Percentiles rank a stretch among this genome's conserved stretches.
Evolutionary conservation across 2,888 invertebrate species (phyloP).

Genomic region (Lissocephala sabroskyi): DNA sequence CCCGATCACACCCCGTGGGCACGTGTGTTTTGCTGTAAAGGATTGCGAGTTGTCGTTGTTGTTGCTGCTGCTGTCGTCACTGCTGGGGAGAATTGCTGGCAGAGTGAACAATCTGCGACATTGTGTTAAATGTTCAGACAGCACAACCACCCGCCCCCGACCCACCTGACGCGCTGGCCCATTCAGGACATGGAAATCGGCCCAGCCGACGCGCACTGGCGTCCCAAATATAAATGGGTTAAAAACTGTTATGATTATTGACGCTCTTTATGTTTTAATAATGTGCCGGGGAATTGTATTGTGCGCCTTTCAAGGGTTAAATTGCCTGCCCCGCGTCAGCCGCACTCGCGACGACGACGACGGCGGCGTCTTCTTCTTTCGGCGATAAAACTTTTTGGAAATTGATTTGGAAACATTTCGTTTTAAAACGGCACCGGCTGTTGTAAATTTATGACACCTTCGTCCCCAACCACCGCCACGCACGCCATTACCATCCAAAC

Average conservation of each 20-base stretch:
- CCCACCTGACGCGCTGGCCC: neutral
- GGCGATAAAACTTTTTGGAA: constrained; percentile 64
- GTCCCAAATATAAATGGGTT: constrained; percentile 50
- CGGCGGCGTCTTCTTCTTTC: too few species aligned
- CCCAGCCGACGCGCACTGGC: constrained; percentile 6
- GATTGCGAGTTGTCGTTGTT: too few species aligned
- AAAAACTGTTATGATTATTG: constrained; percentile 62
- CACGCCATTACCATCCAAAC: too few species aligned
- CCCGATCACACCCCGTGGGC: constrained; percentile 9
- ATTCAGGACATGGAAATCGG: neutral
- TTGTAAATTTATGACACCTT: constrained; percentile 50
- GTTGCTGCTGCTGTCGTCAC: constrained; percentile 32
- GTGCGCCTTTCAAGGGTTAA: constrained; percentile 50
- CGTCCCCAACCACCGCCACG: too few species aligned
- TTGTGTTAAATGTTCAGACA: constrained; percentile 52
- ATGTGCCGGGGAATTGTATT: constrained; percentile 51
- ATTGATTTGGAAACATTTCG: constrained; percentile 39
- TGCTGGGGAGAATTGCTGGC: constrained; percentile 55
- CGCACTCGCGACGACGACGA: constrained; percentile 52
- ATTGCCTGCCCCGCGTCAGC: constrained; percentile 36
- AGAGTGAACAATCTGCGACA: constrained; percentile 54
- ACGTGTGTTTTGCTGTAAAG: neutral
- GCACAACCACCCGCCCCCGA: constrained; percentile 26
- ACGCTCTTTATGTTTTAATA: constrained; percentile 66
- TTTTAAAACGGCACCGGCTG: constrained; percentile 58